phyloP scores from a whole-genome alignment of 2,113 vertebrate genomes.

The Aldabrachelys gigantea region DNA sequence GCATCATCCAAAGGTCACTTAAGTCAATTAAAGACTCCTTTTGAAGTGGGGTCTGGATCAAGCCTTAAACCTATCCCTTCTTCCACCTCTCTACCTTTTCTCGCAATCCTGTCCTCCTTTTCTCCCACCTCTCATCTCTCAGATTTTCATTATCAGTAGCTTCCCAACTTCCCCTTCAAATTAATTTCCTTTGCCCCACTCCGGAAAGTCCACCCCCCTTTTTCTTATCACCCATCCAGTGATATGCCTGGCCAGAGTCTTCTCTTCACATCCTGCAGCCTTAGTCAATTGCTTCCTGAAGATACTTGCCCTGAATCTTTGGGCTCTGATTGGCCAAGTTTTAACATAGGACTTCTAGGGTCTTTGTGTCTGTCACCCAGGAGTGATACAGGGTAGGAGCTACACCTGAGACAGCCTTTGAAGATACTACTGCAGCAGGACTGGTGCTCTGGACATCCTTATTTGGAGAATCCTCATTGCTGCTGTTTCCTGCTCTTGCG shows the following conservation, averaged over 20 bases:
- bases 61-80: background rate
- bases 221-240: conserved; percentile 50
- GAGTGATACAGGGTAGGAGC: background rate
- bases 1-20: background rate
- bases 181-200: conserved; percentile 46
- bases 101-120: background rate
- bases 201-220: conserved; percentile 11
- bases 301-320: conserved; percentile 41
- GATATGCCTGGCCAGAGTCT: conserved; percentile 52
- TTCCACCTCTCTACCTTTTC: background rate
- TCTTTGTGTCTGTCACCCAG: background rate
- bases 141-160: conserved; percentile 45
- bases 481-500: background rate
- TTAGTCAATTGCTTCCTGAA: conserved; percentile 64
- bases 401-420: background rate
- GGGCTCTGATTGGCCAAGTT: conserved; percentile 19
- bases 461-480: background rate
- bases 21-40: background rate
- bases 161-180: conserved; percentile 64
- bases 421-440: background rate
- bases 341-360: background rate
- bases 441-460: background rate
- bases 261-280: conserved; percentile 53
- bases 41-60: background rate
- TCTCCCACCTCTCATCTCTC: too few species aligned